Conservation (phyloP, 2,888 invertebrate species). For the Perithous albicinctus region DNA sequence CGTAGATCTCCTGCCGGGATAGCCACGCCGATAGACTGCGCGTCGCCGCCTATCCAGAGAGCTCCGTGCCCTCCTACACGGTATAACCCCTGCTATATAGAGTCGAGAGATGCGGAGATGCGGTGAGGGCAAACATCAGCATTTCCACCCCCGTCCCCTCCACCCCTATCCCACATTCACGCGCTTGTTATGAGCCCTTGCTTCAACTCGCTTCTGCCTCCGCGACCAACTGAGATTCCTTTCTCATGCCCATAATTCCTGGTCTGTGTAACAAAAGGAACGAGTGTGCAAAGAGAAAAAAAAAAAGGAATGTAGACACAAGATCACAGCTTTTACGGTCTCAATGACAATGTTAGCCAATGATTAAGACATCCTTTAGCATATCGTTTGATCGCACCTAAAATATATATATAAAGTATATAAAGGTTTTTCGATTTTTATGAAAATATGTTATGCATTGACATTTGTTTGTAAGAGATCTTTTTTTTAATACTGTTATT, state of each 20-base stretch:
- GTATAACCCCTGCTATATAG: constrained; percentile 30
- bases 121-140: constrained; percentile 61
- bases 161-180: constrained; percentile 59
- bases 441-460: too few species aligned
- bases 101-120: constrained; percentile 40
- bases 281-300: neutral
- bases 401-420: neutral
- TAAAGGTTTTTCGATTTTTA: neutral
- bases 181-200: constrained; percentile 57
- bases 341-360: constrained; percentile 6
- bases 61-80: constrained; percentile 6
- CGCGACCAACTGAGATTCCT: constrained; percentile 32
- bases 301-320: constrained; percentile 6
- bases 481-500: too few species aligned
- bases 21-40: constrained; percentile 60
- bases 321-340: constrained; percentile 19
- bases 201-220: constrained; percentile 24
- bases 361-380: neutral
- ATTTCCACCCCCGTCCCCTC: constrained; percentile 59
- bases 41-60: constrained; percentile 48
- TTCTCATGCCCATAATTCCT: constrained; percentile 26
- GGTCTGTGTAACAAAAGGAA: constrained; percentile 37
- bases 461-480: too few species aligned
- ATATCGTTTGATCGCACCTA: neutral
- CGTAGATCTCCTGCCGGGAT: constrained; percentile 26